Evolutionary conservation across 2,888 invertebrate genomes (phyloP).

Genomic region (Cephalotes varians): DNA sequence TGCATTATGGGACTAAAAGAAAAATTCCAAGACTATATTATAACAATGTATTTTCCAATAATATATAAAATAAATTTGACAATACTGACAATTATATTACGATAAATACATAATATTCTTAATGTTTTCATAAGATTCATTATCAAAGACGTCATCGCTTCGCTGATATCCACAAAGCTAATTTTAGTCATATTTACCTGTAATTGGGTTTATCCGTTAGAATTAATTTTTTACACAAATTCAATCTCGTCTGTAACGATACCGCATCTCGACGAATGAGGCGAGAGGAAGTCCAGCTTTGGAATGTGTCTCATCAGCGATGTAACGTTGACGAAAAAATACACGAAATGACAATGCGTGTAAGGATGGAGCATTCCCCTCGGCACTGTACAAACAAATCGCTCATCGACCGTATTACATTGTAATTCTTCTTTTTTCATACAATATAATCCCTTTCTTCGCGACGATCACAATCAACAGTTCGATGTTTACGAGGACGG

Average conservation of each 20-base stretch:
- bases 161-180: background rate
- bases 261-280: background rate
- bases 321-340: constrained; percentile 14
- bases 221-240: background rate
- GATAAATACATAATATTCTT: background rate
- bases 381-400: background rate
- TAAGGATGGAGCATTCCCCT: constrained; percentile 12
- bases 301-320: background rate
- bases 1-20: background rate
- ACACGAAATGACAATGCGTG: background rate
- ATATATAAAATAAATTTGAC: background rate
- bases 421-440: background rate
- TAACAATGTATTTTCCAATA: background rate
- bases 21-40: background rate
- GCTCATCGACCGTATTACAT: background rate
- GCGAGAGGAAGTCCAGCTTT: constrained; percentile 24
- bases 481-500: background rate
- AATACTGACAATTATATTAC: background rate
- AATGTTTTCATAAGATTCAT: background rate
- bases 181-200: background rate
- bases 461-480: background rate
- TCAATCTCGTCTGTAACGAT: constrained; percentile 5
- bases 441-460: background rate
- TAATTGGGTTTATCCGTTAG: background rate
- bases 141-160: background rate